Base-by-base conservation (phyloP, 2,888 invertebrate species). In the Lasioglossum malachurum region DNA sequence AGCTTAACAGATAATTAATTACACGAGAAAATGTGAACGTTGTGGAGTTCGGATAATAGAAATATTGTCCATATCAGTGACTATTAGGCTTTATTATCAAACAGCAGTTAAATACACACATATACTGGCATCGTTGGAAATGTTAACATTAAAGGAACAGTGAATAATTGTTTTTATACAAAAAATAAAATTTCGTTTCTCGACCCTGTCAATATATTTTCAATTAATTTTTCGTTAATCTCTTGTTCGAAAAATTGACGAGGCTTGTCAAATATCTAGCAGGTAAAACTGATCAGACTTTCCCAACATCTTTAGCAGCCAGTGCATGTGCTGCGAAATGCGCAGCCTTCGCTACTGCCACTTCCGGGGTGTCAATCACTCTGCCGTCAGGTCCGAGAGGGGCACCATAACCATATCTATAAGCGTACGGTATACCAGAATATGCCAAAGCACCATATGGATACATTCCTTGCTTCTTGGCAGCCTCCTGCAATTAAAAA, bases 341-440 rank as follows among this genome's bases (percentile, higher is more conserved):
- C 35, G 92, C 93, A 41, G 92, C 93, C 80, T 95, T 95, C 80
- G 95, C 94, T 41, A 92, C 91, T 31, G 93, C 94, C 5, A 95
- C 94, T 88, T 95, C 95, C 35, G 94, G 94, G 16, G 95, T 95
- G 87, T 95, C 95, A 60, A 93, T 87, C 67, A 94, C 94, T 79
- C 92, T 92, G 27, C 94, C 94, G 76, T 93, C 94, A 57, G 89
- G 84, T 49, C 91, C 94, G 53, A 94, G 89, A 35, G 94, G 94
- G 5, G 94, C 94, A 35, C 91, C 89, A 71, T 93, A 90, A 1
- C 89, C 90, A 83, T 93, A 93, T 64, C 93, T 93, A 74, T 94
- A 93, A 78, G 92, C 89, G 75, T 93, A 93, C 78, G 93, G 92
- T 10, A 91, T 78, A 27, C 91, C 83, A 16, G 88, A 87, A 72